Evolutionary conservation across 2,113 vertebrate genomes (phyloP), one percentile per base, ranked within the genome.

Genomic region (Leucoraja erinaceus): DNA sequence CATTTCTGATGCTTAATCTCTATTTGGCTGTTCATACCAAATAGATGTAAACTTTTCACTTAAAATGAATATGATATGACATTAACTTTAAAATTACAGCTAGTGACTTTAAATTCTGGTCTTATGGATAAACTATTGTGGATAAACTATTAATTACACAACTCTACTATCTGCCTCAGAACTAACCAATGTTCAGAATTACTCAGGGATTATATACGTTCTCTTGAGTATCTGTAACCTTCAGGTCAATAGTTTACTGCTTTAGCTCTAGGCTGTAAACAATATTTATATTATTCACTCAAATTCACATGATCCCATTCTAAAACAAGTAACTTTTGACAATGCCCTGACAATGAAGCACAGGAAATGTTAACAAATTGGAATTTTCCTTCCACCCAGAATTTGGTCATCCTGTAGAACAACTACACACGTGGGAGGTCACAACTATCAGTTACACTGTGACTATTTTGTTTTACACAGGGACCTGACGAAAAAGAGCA

Each of bases 301-400:
- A 31, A 72, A 61, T 86, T 33, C 66, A 54, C 90, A 91, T 54
- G 9, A 72, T 28, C 33, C 9, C 1, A 12, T 38, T 72, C 68
- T 91, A 54, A 91, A 91, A 54, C 66, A 91, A 88, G 90, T 22
- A 91, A 91, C 90, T 25, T 72, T 68, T 72, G 16, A 72, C 88
- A 91, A 72, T 14, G 4, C 38, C 33, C 88, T 70, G 88, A 72
- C 66, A 91, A 91, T 88, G 83, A 38, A 72, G 59, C 88, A 91
- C 59, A 72, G 88, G 88, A 72, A 91, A 72, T 91, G 90, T 91
- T 91, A 54, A 54, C 90, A 70, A 91, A 91, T 54, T 91, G 68
- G 20, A 72, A 91, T 91, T 91, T 91, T 91, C 90, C 68, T 91
- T 91, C 90, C 90, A 91, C 90, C 68, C 90, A 91, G 90, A 20